Conservation (phyloP, 1,140 invertebrate species). For the Maniola jurtina region DNA sequence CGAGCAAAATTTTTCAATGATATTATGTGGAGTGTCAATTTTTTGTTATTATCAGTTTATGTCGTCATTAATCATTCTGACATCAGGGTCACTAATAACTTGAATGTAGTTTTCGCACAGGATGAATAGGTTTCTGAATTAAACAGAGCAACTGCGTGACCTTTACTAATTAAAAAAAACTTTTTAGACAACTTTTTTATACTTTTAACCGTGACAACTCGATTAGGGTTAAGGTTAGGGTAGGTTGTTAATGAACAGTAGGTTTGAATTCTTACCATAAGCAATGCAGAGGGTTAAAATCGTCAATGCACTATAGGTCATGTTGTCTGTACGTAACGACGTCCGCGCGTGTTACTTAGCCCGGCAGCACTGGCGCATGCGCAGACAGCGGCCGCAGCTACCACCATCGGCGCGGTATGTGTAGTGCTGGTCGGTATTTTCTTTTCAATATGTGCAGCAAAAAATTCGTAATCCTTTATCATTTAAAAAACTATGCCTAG, state of each 20-base stretch:
- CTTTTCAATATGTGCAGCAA: conserved; percentile 19
- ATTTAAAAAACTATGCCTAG: too few relatives aligned
- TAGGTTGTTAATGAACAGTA: background rate
- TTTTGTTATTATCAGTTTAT: conserved; percentile 1
- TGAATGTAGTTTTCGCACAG: background rate
- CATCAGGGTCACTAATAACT: background rate
- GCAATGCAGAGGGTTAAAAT: conserved; percentile 50
- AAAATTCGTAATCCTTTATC: too few relatives aligned
- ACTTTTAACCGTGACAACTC: background rate
- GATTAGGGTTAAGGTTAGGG: background rate
- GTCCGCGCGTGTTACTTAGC: conserved; percentile 53
- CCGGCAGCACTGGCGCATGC: conserved; percentile 58
- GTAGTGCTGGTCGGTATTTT: conserved; percentile 38
- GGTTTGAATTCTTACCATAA: conserved; percentile 51
- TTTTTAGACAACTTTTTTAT: background rate
- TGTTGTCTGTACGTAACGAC: conserved; percentile 48
- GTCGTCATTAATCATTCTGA: background rate
- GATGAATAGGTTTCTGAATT: conserved; percentile 8
- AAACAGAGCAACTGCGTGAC: conserved; percentile 8
- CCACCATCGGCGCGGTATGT: conserved; percentile 38
- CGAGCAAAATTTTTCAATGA: too few relatives aligned
- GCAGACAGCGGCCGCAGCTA: conserved; percentile 35
- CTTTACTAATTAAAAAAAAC: background rate
- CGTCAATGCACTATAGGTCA: conserved; percentile 55
- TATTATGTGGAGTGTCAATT: too few relatives aligned